Base-by-base conservation (phyloP, 2,113 vertebrate genomes). In the Brachirus orientalis region DNA sequence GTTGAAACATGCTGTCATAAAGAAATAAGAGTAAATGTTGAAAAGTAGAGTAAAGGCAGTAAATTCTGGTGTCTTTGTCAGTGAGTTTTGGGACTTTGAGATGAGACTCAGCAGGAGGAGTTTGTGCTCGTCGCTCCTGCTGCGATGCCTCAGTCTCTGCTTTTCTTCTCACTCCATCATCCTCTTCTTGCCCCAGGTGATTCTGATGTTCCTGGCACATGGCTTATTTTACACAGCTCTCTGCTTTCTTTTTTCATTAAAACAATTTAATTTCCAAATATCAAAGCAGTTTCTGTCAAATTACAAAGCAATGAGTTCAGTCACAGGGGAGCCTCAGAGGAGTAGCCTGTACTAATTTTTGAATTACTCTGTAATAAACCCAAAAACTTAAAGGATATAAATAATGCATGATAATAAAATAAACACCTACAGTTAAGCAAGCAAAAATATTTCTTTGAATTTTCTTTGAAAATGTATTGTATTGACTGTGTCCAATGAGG, bases 141-240 rank as follows among this genome's bases (percentile, higher is more conserved):
- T 59, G 66, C 20, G 47, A 51, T 2, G n/a, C 17, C 41, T 52
- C 56, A 75, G 37, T 63, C 57, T 8, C 44, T 37, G 12, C 37
- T 55, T 43, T 18, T 10, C n/a, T 14, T 55, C 12, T 17, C 28
- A 44, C 60, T n/a, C 54, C 36, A 61, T 33, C 8, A 19, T 38
- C 37, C n/a, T 58, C 41, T 12, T 28, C 43, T 16, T 62, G 10
- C 45, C 56, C 22, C 55, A 35, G 8, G 45, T 35, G n/a, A n/a
- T 45, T 44, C 38, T 68, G 38, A 4, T 40, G 12, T 53, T 37
- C 16, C 22, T 47, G n/a, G 18, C 57, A 2, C 17, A 22, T 7
- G 12, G 10, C 10, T 55, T 28, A 48, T 20, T 51, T 55, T 10
- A 9, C 14, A 12, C 68, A 4, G 8, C 38, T 12, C 12, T 17